Percentiles rank a stretch among this genome's conserved stretches.
These are phyloP conservation scores for Microctenopoma stevenorrisi DNA, from an alignment of 2,797 vertebrate species.

Conservation along the genomic window DNA sequence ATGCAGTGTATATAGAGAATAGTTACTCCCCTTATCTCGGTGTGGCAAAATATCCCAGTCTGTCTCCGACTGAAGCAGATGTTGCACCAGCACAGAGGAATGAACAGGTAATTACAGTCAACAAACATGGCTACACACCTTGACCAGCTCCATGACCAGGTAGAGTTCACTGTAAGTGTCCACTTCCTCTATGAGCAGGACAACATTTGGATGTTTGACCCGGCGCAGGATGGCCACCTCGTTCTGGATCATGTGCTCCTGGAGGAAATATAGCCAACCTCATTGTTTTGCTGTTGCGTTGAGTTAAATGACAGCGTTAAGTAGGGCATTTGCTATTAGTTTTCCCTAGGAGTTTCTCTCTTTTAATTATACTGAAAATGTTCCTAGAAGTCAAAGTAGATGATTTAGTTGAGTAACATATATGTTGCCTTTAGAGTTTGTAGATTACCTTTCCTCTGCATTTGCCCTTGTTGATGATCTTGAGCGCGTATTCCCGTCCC, in stretches of 20 bases:
- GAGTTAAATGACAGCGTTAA: neutral
- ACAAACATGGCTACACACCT: slow-evolving; percentile 72
- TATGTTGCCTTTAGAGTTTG: neutral
- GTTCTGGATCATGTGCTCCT: slow-evolving; percentile 99
- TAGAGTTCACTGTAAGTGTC: slow-evolving; percentile 96
- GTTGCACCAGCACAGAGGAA: neutral
- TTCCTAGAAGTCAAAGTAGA: no score
- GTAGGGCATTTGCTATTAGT: neutral
- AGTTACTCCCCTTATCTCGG: neutral
- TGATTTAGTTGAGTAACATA: neutral
- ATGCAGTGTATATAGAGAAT: slow-evolving; percentile 4
- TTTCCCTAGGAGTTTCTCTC: neutral
- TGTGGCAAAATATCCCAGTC: neutral
- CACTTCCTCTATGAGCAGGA: slow-evolving; percentile 97
- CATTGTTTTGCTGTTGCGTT: no score
- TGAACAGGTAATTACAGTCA: neutral
- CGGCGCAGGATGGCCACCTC: slow-evolving; percentile 96
- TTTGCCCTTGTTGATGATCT: slow-evolving; percentile 99
- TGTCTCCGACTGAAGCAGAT: slow-evolving; percentile 5
- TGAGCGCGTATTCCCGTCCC: slow-evolving; percentile 94
- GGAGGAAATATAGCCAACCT: neutral
- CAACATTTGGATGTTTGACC: slow-evolving; percentile 98
- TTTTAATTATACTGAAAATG: no score
- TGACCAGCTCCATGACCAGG: slow-evolving; percentile 98
- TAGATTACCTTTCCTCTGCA: slow-evolving; percentile 95